Conservation (phyloP, 2,797 vertebrate genomes). For the Bovichtus variegatus region DNA sequence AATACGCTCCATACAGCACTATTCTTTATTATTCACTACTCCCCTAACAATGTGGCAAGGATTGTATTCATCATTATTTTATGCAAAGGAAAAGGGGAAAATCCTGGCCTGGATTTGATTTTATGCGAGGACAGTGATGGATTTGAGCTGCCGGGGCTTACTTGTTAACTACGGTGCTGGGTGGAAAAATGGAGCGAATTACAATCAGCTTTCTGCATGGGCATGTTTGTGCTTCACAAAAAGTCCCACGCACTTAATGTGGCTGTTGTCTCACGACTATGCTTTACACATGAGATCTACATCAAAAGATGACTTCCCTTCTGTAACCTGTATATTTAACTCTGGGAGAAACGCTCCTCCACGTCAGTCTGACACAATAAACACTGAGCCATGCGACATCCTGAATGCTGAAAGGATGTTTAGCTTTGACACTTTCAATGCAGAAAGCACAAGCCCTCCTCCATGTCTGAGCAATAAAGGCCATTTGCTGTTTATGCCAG, state of each 20-base stretch:
- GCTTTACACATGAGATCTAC: constrained; percentile 6
- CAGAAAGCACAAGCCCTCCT: constrained; percentile 33
- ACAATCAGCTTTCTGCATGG: constrained; percentile 14
- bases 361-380: constrained; percentile 31
- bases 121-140: constrained; percentile 29
- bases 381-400: neutral
- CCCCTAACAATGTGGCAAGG: constrained; percentile 54
- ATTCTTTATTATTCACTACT: constrained; percentile 69
- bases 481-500: constrained; percentile 42
- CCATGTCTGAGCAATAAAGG: constrained; percentile 33
- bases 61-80: constrained; percentile 74
- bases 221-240: neutral
- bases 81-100: constrained; percentile 59
- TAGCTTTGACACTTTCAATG: constrained; percentile 39
- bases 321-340: constrained; percentile 1
- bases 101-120: constrained; percentile 55
- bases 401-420: constrained; percentile 28
- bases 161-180: constrained; percentile 24
- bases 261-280: neutral
- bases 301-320: neutral
- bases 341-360: constrained; percentile 23
- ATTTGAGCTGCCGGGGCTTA: constrained; percentile 28
- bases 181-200: constrained; percentile 8
- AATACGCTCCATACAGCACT: constrained; percentile 58
- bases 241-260: neutral